These are phyloP conservation scores for Aphelenchoides bicaudatus DNA, from an alignment of 2,888 invertebrate genomes.

Conservation along the genomic window DNA sequence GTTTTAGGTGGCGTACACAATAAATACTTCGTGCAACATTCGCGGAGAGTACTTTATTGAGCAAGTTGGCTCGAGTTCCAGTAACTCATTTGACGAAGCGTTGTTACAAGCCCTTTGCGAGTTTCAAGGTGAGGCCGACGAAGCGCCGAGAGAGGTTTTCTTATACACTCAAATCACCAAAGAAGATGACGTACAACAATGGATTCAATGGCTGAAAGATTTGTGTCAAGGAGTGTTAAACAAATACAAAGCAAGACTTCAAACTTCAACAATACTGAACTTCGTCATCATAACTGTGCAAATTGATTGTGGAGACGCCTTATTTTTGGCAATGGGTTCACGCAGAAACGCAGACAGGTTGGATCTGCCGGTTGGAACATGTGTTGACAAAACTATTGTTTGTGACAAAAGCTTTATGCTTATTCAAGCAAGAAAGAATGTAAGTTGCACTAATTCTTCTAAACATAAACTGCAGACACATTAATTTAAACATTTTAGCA, in stretches of 20 bases:
- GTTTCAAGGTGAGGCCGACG: too few relatives aligned
- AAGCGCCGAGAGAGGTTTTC: too few relatives aligned
- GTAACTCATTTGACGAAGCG: not conserved
- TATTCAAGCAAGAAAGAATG: not conserved
- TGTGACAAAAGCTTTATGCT: not conserved
- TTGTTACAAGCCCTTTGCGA: too few relatives aligned
- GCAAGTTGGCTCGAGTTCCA: not conserved
- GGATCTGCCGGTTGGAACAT: not conserved
- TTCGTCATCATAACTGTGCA: not conserved
- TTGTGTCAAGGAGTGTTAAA: too few relatives aligned
- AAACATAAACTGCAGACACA: too few relatives aligned
- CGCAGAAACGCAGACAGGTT: too few relatives aligned
- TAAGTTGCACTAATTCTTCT: not conserved
- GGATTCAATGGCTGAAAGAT: too few relatives aligned
- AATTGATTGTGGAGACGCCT: not conserved
- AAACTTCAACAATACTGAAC: not conserved
- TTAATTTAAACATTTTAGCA: not conserved
- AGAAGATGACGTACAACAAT: too few relatives aligned
- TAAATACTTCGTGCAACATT: not conserved
- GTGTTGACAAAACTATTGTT: not conserved
- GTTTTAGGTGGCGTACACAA: constrained; percentile 4
- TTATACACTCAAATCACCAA: too few relatives aligned
- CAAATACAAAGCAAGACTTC: not conserved
- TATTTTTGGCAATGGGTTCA: not conserved
- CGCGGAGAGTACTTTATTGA: not conserved